phyloP scores from a whole-genome alignment of 2,797 vertebrate species.

The Pitangus sulphuratus region DNA sequence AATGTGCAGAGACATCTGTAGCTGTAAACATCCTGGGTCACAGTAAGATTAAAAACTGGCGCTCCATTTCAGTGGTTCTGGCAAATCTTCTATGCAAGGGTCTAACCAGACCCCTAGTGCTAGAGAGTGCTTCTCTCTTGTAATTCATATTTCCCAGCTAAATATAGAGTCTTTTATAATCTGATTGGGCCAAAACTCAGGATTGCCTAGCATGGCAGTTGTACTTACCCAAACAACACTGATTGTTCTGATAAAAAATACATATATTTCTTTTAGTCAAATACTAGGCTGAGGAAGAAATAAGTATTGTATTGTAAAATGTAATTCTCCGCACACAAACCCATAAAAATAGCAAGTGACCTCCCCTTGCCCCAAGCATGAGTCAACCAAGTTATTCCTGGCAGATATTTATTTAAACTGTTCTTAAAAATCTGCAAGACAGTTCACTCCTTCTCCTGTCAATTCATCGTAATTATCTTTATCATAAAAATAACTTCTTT shows the following conservation, averaged over 20 bases:
- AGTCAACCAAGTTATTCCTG: not conserved
- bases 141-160: not conserved
- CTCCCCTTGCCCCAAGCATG: not conserved
- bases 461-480: not conserved
- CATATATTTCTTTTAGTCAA: not conserved
- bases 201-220: not conserved
- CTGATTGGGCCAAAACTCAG: not conserved
- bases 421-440: not conserved
- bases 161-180: not conserved
- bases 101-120: not conserved
- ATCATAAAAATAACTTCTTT: not conserved
- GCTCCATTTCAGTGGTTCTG: not conserved
- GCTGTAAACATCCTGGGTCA: not conserved
- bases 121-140: not conserved
- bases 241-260: not conserved
- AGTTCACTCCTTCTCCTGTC: not conserved
- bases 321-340: not conserved
- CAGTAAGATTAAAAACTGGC: not conserved
- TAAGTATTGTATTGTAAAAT: not conserved
- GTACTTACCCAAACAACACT: slow-evolving; percentile 31
- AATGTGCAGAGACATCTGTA: not conserved
- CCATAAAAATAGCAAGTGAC: not conserved
- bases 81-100: not conserved
- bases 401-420: not conserved
- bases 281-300: slow-evolving; percentile 17